Percentiles rank a stretch among this genome's conserved stretches.
phyloP scores from a whole-genome alignment of 2,888 invertebrate genomes.

The Apodemia hepburni region DNA sequence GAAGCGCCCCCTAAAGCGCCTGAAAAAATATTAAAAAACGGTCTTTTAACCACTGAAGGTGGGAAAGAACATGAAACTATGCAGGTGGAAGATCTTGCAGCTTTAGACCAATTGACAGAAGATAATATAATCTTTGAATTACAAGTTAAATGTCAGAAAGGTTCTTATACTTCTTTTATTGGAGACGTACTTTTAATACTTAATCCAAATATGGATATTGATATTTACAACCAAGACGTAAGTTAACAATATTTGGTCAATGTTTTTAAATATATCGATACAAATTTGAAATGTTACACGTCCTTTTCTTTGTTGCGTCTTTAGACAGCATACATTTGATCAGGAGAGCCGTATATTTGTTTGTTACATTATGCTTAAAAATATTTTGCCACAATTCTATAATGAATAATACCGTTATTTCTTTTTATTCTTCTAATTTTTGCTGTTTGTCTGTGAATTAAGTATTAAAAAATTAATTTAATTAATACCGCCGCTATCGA shows the following conservation, averaged over 20 bases:
- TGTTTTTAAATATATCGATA: too few species aligned
- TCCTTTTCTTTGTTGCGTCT: too few species aligned
- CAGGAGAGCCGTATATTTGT: too few species aligned
- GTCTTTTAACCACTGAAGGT: conserved; percentile 69
- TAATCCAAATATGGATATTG: conserved; percentile 88
- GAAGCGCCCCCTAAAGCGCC: too few species aligned
- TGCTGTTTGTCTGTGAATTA: too few species aligned
- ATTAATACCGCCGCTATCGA: too few species aligned
- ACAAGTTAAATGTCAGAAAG: conserved; percentile 83
- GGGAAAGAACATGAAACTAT: conserved; percentile 83
- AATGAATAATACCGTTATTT: too few species aligned
- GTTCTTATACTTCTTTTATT: conserved; percentile 87
- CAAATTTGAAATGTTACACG: too few species aligned
- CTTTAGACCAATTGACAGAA: conserved; percentile 87
- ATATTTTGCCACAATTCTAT: too few species aligned
- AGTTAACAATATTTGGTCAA: conserved; percentile 35
- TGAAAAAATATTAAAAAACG: conserved; percentile 75
- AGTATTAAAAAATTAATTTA: too few species aligned
- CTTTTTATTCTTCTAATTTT: too few species aligned
- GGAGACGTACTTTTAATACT: conserved; percentile 89
- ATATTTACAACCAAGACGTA: conserved; percentile 87
- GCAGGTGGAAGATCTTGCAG: conserved; percentile 91
- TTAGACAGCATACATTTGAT: not conserved
- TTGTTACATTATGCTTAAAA: too few species aligned
- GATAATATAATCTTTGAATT: conserved; percentile 85